A percentile compares a stretch with the other conserved stretches of the same genome.
Evolutionary conservation across 2,888 invertebrate genomes (phyloP).

Genomic region (Drosophila demipolita): DNA sequence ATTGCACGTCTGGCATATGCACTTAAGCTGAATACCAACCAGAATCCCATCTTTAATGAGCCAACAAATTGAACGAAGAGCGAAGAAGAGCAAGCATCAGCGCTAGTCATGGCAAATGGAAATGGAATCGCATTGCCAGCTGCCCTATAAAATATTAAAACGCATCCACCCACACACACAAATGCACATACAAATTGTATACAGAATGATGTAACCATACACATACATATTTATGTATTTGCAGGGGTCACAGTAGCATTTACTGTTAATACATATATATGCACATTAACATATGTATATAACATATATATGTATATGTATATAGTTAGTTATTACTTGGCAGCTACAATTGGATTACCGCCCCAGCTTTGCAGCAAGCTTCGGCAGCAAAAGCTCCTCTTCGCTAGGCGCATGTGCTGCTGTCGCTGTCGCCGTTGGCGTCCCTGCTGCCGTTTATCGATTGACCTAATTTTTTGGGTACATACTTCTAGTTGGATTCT

Average conservation of each 20-base stretch:
- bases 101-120: slow-evolving; percentile 38
- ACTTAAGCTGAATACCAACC: slow-evolving; percentile 26
- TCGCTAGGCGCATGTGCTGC: slow-evolving; percentile 66
- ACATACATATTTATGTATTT: slow-evolving; percentile 4
- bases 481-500: slow-evolving; percentile 30
- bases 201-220: slow-evolving; percentile 60
- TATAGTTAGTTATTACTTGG: slow-evolving; percentile 57
- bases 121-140: slow-evolving; percentile 58
- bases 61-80: slow-evolving; percentile 20
- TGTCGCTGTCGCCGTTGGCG: slow-evolving; percentile 6
- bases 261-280: slow-evolving; percentile 17
- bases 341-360: slow-evolving; percentile 67
- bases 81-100: not conserved
- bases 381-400: slow-evolving; percentile 47
- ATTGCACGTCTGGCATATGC: slow-evolving; percentile 28
- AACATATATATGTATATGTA: slow-evolving; percentile 16
- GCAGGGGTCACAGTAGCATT: slow-evolving; percentile 36
- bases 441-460: slow-evolving; percentile 65
- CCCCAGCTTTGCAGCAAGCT: slow-evolving; percentile 36
- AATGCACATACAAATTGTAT: not conserved
- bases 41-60: slow-evolving; percentile 22
- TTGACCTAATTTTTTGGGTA: slow-evolving; percentile 68
- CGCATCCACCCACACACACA: slow-evolving; percentile 35
- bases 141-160: slow-evolving; percentile 75
- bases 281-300: not conserved